Base-by-base conservation (phyloP, 1,140 invertebrate genomes). In the Ganaspis sp. region DNA sequence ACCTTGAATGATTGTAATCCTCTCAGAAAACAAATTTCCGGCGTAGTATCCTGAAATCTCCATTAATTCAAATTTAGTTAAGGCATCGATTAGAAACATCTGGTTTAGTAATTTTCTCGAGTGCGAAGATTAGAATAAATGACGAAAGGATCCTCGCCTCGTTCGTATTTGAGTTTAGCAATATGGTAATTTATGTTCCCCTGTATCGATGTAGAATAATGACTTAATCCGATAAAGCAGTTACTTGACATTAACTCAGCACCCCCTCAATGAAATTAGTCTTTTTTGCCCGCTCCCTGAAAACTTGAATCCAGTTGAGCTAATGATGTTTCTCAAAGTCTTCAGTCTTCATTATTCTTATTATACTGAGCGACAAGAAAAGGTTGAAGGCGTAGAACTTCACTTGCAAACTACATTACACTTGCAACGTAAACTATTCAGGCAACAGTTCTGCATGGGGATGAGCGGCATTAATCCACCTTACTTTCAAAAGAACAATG, bases 271-370 rank as follows among this genome's bases (percentile, higher is more conserved):
- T 26, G 26, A 64, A 64, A 64, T 64, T 64, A 64, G 26, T 64
- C 23, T 64, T 29, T 64, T 64, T 64, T 29, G 23, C 15, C 15
- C 9, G 11, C 23, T 34, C 58, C 26, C 21, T 29, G 58, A 64
- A 64, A 26, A 64, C 58, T 34, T 64, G 58, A 64, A 64, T 64
- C 58, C 58, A 64, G 23, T 29, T 64, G 11, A 34, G 58, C 26
- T 64, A 64, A 64, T 64, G 26, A 26, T 64, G 58, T 64, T 64
- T 64, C 26, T 29, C 58, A 64, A 64, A 64, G 58, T 64, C 58
- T 64, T 64, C 58, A 64, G 58, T 64, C 58, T 64, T 64, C 58
- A 64, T 64, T 64, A 64, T 64, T 64, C 58, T 64, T 64, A 64
- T 64, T 64, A 64, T 64, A 64, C 21, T 29, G 21, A 26, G 23